These are phyloP conservation scores for Mesorhabditis spiculigera DNA, from an alignment of 2,888 invertebrate genomes.

Conservation along the genomic window DNA sequence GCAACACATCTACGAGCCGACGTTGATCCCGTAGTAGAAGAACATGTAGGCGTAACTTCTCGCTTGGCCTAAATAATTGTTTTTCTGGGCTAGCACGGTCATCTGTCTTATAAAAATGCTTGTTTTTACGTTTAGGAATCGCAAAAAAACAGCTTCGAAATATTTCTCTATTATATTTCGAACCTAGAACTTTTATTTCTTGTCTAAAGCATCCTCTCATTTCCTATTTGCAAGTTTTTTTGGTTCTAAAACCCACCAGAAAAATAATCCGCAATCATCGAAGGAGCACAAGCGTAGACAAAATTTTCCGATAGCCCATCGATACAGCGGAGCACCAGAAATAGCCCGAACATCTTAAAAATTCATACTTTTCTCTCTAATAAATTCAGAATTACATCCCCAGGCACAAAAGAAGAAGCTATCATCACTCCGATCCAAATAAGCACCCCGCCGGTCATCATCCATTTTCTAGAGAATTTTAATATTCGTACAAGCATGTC, in stretches of 20 bases:
- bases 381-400: not conserved
- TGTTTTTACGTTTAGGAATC: too few relatives aligned
- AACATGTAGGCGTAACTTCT: slow-evolving; percentile 2
- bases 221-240: too few relatives aligned
- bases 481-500: not conserved
- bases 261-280: slow-evolving; percentile 4
- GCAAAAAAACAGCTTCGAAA: too few relatives aligned
- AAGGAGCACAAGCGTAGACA: slow-evolving; percentile 5
- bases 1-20: not conserved
- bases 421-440: slow-evolving; percentile 3
- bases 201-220: too few relatives aligned
- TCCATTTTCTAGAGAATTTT: not conserved
- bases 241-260: not conserved
- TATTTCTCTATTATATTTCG: too few relatives aligned
- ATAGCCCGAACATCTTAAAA: not conserved
- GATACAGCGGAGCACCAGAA: not conserved
- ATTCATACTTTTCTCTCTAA: not conserved
- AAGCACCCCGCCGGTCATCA: not conserved
- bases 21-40: not conserved
- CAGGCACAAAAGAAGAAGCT: not conserved
- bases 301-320: slow-evolving; percentile 1
- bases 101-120: too few relatives aligned
- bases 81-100: not conserved
- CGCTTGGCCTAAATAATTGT: not conserved
- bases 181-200: too few relatives aligned